Evolutionary conservation across 2,797 vertebrate species (phyloP).

Genomic region (Coilia nasus): DNA sequence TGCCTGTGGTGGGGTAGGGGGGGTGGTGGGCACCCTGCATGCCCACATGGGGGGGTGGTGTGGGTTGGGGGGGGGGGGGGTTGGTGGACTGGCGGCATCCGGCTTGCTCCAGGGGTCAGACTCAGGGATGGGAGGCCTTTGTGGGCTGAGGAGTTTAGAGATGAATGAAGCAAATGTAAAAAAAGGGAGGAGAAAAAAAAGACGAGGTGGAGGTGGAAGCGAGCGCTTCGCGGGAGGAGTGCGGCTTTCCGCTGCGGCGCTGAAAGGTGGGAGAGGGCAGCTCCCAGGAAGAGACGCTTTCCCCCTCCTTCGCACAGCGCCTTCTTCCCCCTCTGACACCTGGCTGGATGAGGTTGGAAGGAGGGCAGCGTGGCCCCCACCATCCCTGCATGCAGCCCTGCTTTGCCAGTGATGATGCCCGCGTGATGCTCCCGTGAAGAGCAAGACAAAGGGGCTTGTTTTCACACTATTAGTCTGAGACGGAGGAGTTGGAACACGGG

Average conservation of each 20-base stretch:
- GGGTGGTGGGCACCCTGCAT: slow-evolving; percentile 56
- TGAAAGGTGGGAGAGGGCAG: slow-evolving; percentile 7
- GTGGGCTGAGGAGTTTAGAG: background rate
- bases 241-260: slow-evolving; percentile 46
- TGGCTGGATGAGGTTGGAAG: slow-evolving; percentile 30
- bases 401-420: background rate
- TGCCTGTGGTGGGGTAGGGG: background rate
- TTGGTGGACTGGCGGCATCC: slow-evolving; percentile 20
- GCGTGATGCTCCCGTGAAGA: background rate
- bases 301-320: background rate
- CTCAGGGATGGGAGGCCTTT: background rate
- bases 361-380: slow-evolving; percentile 23
- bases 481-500: background rate
- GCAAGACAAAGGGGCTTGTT: slow-evolving; percentile 27
- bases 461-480: slow-evolving; percentile 24
- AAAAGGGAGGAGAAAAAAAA: background rate
- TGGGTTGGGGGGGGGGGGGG: too few species aligned
- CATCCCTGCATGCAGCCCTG: background rate
- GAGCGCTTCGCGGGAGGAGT: slow-evolving; percentile 39
- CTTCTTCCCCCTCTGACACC: slow-evolving; percentile 24
- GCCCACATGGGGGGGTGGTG: slow-evolving; percentile 60
- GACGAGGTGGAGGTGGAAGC: background rate
- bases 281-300: slow-evolving; percentile 28
- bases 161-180: background rate
- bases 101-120: background rate